Conservation (phyloP, 1,140 invertebrate genomes). For the Tachypleus tridentatus region DNA sequence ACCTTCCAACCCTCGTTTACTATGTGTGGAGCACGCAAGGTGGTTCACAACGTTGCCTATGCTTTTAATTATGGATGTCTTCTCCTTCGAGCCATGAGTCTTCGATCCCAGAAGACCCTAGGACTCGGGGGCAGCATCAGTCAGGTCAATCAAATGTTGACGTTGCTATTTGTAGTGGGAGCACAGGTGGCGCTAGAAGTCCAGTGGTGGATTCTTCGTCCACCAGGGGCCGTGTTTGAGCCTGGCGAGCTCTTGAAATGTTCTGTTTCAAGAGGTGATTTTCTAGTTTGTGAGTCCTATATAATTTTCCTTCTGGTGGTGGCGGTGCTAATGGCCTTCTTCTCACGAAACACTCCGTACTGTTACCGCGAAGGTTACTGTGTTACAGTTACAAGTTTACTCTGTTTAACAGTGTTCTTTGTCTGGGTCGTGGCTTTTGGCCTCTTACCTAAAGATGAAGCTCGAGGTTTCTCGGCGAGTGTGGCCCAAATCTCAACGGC, state of each 20-base stretch:
- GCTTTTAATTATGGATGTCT: constrained; percentile 32
- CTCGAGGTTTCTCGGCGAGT: constrained; percentile 28
- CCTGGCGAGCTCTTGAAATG: constrained; percentile 5
- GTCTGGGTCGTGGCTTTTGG: constrained; percentile 28
- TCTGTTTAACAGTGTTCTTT: constrained; percentile 28
- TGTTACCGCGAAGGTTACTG: constrained; percentile 30
- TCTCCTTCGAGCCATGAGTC: constrained; percentile 33
- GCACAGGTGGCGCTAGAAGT: constrained; percentile 33
- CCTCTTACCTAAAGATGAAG: constrained; percentile 21
- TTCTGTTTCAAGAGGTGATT: constrained; percentile 22
- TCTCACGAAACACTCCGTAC: constrained; percentile 15
- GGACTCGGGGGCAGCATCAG: constrained; percentile 33
- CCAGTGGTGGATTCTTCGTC: constrained; percentile 28
- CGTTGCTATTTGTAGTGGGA: constrained; percentile 32
- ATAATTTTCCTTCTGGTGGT: constrained; percentile 27
- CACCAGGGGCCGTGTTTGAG: constrained; percentile 2
- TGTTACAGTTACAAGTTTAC: constrained; percentile 28
- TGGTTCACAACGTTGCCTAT: constrained; percentile 28
- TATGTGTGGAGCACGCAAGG: constrained; percentile 30
- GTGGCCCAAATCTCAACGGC: constrained; percentile 28
- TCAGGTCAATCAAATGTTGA: constrained; percentile 33
- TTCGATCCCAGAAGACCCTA: constrained; percentile 29
- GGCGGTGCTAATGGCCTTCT: constrained; percentile 28
- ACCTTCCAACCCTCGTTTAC: constrained; percentile 33
- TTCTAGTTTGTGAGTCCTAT: constrained; percentile 31